phyloP scores from a whole-genome alignment of 2,113 vertebrate species.

The Ifrita kowaldi region DNA sequence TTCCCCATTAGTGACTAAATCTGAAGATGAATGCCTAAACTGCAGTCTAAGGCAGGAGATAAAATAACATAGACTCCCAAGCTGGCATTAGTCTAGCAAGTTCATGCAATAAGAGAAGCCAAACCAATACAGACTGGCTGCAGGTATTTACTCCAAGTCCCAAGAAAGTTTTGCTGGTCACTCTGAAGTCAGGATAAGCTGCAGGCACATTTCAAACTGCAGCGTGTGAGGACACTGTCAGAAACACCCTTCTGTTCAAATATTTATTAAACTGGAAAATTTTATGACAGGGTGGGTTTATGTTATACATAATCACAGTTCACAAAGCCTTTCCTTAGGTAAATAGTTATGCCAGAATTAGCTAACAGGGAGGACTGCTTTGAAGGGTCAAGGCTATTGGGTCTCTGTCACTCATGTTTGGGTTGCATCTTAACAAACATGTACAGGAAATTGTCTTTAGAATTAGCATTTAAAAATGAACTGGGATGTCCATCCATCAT shows the following conservation, averaged over 20 bases:
- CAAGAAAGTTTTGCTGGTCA: background rate
- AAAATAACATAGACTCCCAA: background rate
- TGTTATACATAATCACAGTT: background rate
- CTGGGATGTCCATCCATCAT: background rate
- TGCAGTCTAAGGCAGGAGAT: background rate
- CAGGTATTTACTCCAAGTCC: background rate
- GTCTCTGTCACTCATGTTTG: background rate
- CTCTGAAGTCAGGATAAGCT: background rate
- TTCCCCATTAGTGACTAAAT: background rate
- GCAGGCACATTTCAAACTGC: background rate
- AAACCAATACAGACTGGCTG: background rate
- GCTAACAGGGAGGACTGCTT: background rate
- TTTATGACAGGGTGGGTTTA: background rate
- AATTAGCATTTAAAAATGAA: background rate
- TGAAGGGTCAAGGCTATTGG: background rate
- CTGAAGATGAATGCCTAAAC: background rate
- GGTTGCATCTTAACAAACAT: background rate
- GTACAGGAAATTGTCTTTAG: background rate
- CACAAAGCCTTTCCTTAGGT: background rate
- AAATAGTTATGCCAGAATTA: background rate
- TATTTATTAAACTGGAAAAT: constrained; percentile 11
- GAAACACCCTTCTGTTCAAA: background rate
- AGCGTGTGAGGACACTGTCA: background rate
- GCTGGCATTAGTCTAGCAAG: background rate
- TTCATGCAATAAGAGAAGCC: background rate